These are phyloP conservation scores for Hemichromis elongatus DNA, from an alignment of 2,113 vertebrate genomes.

Conservation along the genomic window DNA sequence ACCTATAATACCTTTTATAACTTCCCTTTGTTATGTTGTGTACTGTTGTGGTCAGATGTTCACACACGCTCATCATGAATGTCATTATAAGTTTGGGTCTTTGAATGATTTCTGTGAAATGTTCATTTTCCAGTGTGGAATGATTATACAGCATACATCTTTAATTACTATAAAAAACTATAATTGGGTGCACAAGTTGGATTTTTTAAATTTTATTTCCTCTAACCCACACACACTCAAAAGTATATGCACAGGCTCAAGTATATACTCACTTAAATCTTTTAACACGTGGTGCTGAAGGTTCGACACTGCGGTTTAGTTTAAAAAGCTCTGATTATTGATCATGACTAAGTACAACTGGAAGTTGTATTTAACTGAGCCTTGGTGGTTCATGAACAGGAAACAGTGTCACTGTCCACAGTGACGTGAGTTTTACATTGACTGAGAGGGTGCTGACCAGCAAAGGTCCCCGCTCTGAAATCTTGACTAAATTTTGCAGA, in stretches of 20 bases:
- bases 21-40: rapidly evolving
- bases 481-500: background rate
- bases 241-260: background rate
- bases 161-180: background rate
- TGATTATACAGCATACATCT: rapidly evolving
- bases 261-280: background rate
- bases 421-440: background rate
- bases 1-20: no score
- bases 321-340: background rate
- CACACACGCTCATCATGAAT: background rate
- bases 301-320: background rate
- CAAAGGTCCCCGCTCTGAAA: background rate
- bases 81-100: background rate
- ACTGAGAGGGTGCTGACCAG: background rate
- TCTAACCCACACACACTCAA: background rate
- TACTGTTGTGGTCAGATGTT: rapidly evolving
- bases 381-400: background rate
- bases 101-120: background rate
- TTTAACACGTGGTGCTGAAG: background rate
- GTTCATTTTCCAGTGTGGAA: background rate
- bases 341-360: background rate
- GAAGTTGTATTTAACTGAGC: background rate
- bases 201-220: rapidly evolving
- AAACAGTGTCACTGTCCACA: background rate
- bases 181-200: background rate